A percentile compares a stretch with the other conserved stretches of the same genome.
phyloP scores from a whole-genome alignment of 2,888 invertebrate genomes.

The Phaedon cochleariae region DNA sequence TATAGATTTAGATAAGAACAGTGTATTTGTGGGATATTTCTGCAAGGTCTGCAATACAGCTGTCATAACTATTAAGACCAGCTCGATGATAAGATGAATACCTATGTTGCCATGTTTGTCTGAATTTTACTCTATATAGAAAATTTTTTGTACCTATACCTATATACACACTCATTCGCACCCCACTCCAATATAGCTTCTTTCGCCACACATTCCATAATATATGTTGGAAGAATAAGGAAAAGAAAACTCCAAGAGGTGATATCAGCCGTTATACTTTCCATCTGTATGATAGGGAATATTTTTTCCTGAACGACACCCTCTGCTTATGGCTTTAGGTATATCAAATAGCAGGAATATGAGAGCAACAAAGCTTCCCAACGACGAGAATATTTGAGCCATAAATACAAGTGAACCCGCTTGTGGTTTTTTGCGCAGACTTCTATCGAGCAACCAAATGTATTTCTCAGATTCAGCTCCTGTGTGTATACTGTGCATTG shows the following conservation, averaged over 20 bases:
- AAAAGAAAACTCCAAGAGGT: background rate
- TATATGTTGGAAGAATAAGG: background rate
- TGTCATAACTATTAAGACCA: background rate
- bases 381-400: conserved; percentile 38
- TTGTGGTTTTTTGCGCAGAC: conserved; percentile 29
- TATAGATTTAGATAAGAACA: background rate
- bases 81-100: too few relatives aligned
- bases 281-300: conserved; percentile 4
- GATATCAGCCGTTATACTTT: conserved; percentile 5
- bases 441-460: conserved; percentile 34
- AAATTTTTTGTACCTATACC: too few relatives aligned
- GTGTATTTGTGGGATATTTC: background rate
- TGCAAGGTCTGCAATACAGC: background rate
- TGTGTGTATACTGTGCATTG: conserved; percentile 17
- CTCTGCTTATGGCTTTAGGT: conserved; percentile 17
- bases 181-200: background rate
- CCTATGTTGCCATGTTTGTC: too few relatives aligned
- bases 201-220: background rate
- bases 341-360: conserved; percentile 22
- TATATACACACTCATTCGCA: background rate
- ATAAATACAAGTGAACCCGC: conserved; percentile 38
- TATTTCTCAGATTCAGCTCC: conserved; percentile 33
- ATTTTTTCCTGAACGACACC: conserved; percentile 11
- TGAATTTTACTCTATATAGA: too few relatives aligned
- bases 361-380: conserved; percentile 34